A percentile compares a stretch with the other conserved stretches of the same genome.
Evolutionary conservation across 2,888 invertebrate genomes (phyloP).

Genomic region (Euproctis similis): DNA sequence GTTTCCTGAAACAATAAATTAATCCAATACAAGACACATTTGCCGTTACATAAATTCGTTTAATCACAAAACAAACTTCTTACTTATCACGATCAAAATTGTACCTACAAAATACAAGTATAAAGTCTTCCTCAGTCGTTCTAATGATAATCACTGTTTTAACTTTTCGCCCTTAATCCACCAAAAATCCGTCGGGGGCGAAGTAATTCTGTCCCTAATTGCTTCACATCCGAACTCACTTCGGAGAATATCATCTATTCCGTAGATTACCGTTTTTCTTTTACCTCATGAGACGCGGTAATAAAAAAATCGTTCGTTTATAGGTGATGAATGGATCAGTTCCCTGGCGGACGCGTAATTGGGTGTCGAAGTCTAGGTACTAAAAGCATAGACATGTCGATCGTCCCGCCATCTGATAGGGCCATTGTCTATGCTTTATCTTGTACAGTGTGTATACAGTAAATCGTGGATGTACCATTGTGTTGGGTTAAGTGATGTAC

Average conservation of each 20-base stretch:
- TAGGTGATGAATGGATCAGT: conserved; percentile 57
- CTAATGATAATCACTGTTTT: conserved; percentile 20
- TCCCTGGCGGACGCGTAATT: conserved; percentile 57
- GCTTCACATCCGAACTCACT: conserved; percentile 32
- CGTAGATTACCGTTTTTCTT: conserved; percentile 34
- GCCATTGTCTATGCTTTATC: conserved; percentile 69
- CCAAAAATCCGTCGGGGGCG: conserved; percentile 28
- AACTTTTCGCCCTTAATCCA: conserved; percentile 29
- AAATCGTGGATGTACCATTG: conserved; percentile 64
- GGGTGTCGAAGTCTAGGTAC: conserved; percentile 63
- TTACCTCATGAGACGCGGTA: conserved; percentile 24
- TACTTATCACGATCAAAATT: conserved; percentile 6
- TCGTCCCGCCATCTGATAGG: conserved; percentile 52
- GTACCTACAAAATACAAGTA: conserved; percentile 5
- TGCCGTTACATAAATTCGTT: background rate
- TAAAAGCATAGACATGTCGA: conserved; percentile 73
- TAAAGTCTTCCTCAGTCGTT: conserved; percentile 10
- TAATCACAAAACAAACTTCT: conserved; percentile 6
- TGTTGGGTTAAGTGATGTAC: conserved; percentile 39
- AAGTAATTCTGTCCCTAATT: conserved; percentile 45
- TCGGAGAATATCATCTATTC: conserved; percentile 37
- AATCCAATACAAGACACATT: too few relatives aligned
- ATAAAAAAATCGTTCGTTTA: conserved; percentile 62
- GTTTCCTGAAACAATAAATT: too few relatives aligned
- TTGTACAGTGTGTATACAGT: conserved; percentile 56